phyloP scores from a whole-genome alignment of 1,140 invertebrate genomes.

The Calephelis nemesis region DNA sequence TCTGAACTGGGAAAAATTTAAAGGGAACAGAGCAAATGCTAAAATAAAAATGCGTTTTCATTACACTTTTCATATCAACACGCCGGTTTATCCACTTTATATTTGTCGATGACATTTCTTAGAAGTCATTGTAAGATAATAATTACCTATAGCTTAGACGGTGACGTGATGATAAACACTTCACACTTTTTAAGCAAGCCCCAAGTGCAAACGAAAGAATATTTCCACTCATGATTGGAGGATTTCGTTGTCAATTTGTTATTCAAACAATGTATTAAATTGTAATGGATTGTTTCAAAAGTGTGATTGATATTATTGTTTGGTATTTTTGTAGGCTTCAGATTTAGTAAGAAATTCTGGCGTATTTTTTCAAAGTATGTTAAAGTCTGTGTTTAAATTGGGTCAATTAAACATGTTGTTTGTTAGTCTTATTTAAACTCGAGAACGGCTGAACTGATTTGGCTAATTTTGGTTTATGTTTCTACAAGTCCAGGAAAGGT shows the following conservation, averaged over 20 bases:
- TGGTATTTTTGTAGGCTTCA: not conserved
- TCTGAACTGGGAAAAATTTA: too few species aligned
- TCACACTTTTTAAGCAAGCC: slow-evolving; percentile 5
- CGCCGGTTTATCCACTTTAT: not conserved
- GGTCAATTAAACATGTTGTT: too few species aligned
- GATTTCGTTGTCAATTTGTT: not conserved
- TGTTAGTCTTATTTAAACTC: too few species aligned
- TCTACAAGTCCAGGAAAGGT: too few species aligned
- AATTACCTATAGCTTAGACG: slow-evolving; percentile 4
- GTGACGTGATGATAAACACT: slow-evolving; percentile 14
- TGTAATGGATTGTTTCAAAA: not conserved
- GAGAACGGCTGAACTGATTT: too few species aligned
- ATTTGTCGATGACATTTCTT: slow-evolving; percentile 1
- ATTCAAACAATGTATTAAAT: not conserved
- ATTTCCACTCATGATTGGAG: not conserved
- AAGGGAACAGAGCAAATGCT: too few species aligned
- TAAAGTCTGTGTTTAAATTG: too few species aligned
- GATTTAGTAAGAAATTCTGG: too few species aligned
- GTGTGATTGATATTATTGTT: not conserved
- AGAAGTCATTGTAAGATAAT: slow-evolving; percentile 1
- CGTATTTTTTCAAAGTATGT: too few species aligned
- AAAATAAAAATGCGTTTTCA: too few species aligned
- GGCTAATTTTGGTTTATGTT: too few species aligned
- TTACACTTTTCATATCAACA: too few species aligned
- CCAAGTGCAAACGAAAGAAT: not conserved